These are phyloP conservation scores for Chlorospingus semifuscus DNA, from an alignment of 2,797 vertebrate species.

Conservation along the genomic window DNA sequence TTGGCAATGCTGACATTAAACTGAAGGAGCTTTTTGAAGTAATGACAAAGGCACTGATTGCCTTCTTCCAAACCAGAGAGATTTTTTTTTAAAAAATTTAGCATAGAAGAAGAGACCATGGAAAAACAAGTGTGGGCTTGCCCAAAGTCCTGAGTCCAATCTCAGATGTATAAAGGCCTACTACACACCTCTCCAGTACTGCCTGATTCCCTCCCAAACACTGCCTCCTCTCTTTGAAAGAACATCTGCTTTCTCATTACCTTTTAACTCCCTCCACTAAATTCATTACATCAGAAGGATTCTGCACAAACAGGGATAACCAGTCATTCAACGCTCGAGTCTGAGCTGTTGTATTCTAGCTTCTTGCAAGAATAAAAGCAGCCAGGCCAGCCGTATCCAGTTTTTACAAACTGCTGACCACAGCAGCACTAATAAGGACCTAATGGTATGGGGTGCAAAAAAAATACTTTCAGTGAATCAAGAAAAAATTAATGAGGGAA, in stretches of 20 bases:
- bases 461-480: neutral
- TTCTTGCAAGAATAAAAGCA: constrained; percentile 30
- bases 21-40: constrained; percentile 62
- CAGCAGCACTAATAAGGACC: constrained; percentile 25
- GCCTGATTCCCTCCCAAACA: neutral
- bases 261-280: neutral
- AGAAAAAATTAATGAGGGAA: neutral
- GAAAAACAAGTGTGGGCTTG: neutral
- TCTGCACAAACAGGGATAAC: neutral
- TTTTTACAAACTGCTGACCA: constrained; percentile 68
- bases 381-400: neutral
- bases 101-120: neutral
- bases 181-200: neutral
- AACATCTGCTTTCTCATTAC: neutral
- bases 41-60: constrained; percentile 72
- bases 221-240: neutral
- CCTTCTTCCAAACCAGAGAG: constrained; percentile 45
- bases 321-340: neutral
- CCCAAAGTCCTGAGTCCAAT: neutral
- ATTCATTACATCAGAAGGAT: neutral
- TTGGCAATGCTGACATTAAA: constrained; percentile 63
- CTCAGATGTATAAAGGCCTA: neutral
- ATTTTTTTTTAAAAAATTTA: neutral
- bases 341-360: constrained; percentile 22
- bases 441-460: constrained; percentile 17